Evolutionary conservation across 2,888 invertebrate species (phyloP).

Genomic region (Serrognathus titanus): DNA sequence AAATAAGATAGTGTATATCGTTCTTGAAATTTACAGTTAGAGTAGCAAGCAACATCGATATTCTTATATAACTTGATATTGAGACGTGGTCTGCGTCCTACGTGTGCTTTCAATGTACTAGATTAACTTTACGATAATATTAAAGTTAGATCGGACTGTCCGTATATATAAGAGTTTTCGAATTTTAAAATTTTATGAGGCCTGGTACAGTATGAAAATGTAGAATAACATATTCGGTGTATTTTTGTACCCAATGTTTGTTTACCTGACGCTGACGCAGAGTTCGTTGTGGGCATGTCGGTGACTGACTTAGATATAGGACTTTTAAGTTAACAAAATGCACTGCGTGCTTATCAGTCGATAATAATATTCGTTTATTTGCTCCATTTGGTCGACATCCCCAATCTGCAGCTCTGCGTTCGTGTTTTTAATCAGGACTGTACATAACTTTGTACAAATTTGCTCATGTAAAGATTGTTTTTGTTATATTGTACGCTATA

Average conservation of each 20-base stretch:
- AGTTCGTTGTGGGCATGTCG: conserved; percentile 34
- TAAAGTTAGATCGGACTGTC: conserved; percentile 50
- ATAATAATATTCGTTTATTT: conserved; percentile 33
- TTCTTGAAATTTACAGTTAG: conserved; percentile 43
- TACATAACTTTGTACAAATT: conserved; percentile 47
- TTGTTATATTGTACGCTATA: conserved; percentile 43
- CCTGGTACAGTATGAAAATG: conserved; percentile 48
- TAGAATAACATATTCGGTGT: conserved; percentile 46
- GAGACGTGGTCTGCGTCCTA: conserved; percentile 28
- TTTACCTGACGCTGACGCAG: conserved; percentile 40
- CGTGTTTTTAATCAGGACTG: conserved; percentile 38
- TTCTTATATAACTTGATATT: conserved; percentile 44
- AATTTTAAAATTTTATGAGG: conserved; percentile 51
- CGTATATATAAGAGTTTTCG: conserved; percentile 50
- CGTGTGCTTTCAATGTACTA: conserved; percentile 52
- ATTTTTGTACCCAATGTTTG: conserved; percentile 52
- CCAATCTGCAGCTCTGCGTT: conserved; percentile 23
- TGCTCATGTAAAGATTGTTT: conserved; percentile 51
- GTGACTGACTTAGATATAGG: conserved; percentile 48
- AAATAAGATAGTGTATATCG: conserved; percentile 36
- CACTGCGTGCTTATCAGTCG: conserved; percentile 33
- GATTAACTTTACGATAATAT: conserved; percentile 42
- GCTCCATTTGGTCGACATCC: conserved; percentile 25
- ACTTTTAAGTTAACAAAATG: conserved; percentile 27
- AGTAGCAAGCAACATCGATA: conserved; percentile 48